Evolutionary conservation across 1,140 invertebrate genomes (phyloP), one percentile per base, ranked within the genome.

Genomic region (Trinorchestia longiramus): DNA sequence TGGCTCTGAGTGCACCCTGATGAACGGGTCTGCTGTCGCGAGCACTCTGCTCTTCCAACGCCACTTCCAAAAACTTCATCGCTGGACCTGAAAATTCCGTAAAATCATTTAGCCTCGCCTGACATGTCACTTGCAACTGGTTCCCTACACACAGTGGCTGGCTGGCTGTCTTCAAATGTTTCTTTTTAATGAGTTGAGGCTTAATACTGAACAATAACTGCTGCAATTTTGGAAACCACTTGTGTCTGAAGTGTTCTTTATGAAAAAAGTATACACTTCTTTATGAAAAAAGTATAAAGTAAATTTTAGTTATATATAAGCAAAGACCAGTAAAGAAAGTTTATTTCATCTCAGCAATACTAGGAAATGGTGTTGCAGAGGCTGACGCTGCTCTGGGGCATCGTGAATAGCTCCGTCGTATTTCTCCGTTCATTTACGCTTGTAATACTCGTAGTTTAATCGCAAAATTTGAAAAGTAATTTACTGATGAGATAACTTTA

Each of bases 61-160:
- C 41, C 92, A 94, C 92, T 47, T 47, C 44, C 44, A 45, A 94
- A 94, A 94, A 94, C 92, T 94, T 90, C 92, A 45, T 47, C 92
- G 44, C 43, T 40, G 4, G 41, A 42, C 92, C 92, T 40, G 41
- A 94, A 94, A 94, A 94, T 45, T 94, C 43, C 36, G 41, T 43
- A 43, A 94, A 94, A 94, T 45, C 92, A 47, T 94, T 94, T 94
- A 94, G 43, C 43, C 44, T 36, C 36, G 44, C 44, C 43, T 28
- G 88, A 77, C 62, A 77, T 77, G 62, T 77, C 62, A 77, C 62
- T 77, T 77, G 62, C 62, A 77, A 77, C 62, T 36, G 62, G 62
- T 77, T 36, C 62, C 62, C 28, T 36, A 36, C 62, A 77, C 11
- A 77, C 62, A 77, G 62, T 28, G 1, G 11, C 11, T 23, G 62